Conservation (phyloP, 2,888 invertebrate species). For the Lydus trimaculatus region DNA sequence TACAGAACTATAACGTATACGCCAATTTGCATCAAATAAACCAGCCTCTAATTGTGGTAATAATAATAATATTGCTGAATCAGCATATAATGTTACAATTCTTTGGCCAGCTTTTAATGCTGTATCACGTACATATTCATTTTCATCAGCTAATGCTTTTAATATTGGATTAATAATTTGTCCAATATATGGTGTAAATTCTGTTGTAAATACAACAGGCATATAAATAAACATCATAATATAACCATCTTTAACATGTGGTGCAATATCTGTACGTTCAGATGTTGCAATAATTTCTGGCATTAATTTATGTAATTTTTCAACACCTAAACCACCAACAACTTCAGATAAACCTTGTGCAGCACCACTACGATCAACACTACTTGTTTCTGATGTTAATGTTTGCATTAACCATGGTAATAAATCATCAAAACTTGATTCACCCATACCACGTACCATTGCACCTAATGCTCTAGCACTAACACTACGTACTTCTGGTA, state of each 20-base stretch:
- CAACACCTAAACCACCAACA: slow-evolving; percentile 93
- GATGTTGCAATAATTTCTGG: slow-evolving; percentile 96
- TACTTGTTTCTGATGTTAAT: slow-evolving; percentile 91
- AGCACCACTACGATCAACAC: slow-evolving; percentile 95
- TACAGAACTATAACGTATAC: slow-evolving; percentile 93
- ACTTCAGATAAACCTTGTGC: slow-evolving; percentile 93
- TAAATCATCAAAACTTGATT: slow-evolving; percentile 93
- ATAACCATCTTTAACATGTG: slow-evolving; percentile 99
- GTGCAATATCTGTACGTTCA: slow-evolving; percentile 90
- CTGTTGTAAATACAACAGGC: slow-evolving; percentile 94
- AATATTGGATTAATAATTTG: slow-evolving; percentile 97
- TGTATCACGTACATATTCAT: slow-evolving; percentile 97
- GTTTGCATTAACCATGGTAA: slow-evolving; percentile 99
- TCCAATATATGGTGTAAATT: slow-evolving; percentile 89
- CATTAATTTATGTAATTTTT: slow-evolving; percentile 96
- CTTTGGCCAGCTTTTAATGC: slow-evolving; percentile 96
- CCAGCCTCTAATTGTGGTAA: slow-evolving; percentile 94
- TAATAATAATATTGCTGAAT: slow-evolving; percentile 90
- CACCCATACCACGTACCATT: slow-evolving; percentile 98
- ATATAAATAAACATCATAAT: slow-evolving; percentile 99
- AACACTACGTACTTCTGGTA: slow-evolving; percentile 96
- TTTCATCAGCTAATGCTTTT: slow-evolving; percentile 97
- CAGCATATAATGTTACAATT: slow-evolving; percentile 95
- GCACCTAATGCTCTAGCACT: slow-evolving; percentile 96
- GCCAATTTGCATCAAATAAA: slow-evolving; percentile 98